Base-by-base conservation (phyloP, 1,140 invertebrate genomes). In the Drosophila aff. region DNA sequence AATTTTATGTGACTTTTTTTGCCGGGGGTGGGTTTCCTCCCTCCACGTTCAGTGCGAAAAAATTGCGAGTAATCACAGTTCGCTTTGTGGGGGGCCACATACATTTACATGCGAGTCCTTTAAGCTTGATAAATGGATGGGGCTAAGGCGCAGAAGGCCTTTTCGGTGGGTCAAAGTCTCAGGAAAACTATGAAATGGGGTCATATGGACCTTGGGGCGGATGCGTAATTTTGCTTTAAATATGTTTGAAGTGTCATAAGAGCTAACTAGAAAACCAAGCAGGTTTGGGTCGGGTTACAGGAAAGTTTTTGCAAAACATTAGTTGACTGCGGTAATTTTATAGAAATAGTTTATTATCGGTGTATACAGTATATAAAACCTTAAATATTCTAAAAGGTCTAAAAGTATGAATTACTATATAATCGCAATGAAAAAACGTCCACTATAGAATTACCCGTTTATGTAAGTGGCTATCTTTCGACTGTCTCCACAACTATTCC, bases 1-100 rank as follows among this genome's bases (percentile, higher is more conserved):
- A 90, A 90, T 90, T 90, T 90, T 90, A 90, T 90, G 79, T 76
- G 86, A 79, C 85, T 90, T 83, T n/a, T 79, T 73, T 65, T 66
- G 60, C 50, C 63, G 0, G 33, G 50, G 72, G 76, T 82, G 80
- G 49, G 50, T 23, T 65, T 58, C 11, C 52, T 52, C 50, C 50
- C 57, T 64, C 21, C 46, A 3, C n/a, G 63, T 44, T 41, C 49
- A 64, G 57, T 84, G 77, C 84, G 53, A 84, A 87, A 87, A 87
- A 78, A 75, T 67, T 52, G 79, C 67, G 38, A 75, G 69, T 81
- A 87, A 80, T 89, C 64, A 81, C 73, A 72, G 77, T 53, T 52
- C 61, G 62, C 77, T 44, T 61, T 38, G 55, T 28, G 71, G 71
- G 66, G 38, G 71, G 53, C 40, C 81, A 57, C 71, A 76, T 68